These are phyloP conservation scores for Bufo gargarizans DNA, from an alignment of 2,113 vertebrate species.

Conservation along the genomic window DNA sequence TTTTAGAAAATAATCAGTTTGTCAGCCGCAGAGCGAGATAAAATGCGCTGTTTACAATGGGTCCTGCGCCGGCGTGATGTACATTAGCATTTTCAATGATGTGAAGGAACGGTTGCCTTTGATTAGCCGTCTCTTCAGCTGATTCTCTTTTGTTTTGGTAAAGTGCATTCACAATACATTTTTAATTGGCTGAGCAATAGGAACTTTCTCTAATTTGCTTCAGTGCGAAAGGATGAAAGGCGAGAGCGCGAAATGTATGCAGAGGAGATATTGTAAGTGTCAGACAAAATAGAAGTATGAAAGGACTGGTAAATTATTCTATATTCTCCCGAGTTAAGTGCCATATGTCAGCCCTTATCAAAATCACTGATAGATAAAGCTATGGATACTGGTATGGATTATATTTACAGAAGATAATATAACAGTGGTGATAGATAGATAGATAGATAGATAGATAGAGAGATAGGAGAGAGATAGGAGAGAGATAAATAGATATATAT, in stretches of 20 bases:
- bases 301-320: constrained; percentile 42
- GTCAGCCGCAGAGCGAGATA: constrained; percentile 33
- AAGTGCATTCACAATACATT: constrained; percentile 54
- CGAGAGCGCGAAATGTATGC: constrained; percentile 43
- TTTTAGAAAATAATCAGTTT: constrained; percentile 55
- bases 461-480: too few relatives aligned
- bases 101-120: constrained; percentile 43
- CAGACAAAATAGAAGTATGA: constrained; percentile 31
- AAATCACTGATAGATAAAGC: constrained; percentile 34
- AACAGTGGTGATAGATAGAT: neutral
- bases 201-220: constrained; percentile 54
- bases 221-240: constrained; percentile 20
- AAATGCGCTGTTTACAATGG: constrained; percentile 40
- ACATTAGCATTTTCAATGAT: constrained; percentile 55
- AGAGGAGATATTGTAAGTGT: constrained; percentile 41
- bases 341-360: constrained; percentile 39
- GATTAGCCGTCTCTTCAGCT: constrained; percentile 52
- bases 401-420: neutral
- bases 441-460: neutral
- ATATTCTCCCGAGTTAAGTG: constrained; percentile 45
- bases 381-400: constrained; percentile 18
- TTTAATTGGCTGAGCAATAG: constrained; percentile 56
- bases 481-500: constrained; percentile 1
- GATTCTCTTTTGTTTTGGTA: constrained; percentile 56
- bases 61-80: constrained; percentile 27